Conservation (phyloP, 2,113 vertebrate species). For the Empidonax alnorum region DNA sequence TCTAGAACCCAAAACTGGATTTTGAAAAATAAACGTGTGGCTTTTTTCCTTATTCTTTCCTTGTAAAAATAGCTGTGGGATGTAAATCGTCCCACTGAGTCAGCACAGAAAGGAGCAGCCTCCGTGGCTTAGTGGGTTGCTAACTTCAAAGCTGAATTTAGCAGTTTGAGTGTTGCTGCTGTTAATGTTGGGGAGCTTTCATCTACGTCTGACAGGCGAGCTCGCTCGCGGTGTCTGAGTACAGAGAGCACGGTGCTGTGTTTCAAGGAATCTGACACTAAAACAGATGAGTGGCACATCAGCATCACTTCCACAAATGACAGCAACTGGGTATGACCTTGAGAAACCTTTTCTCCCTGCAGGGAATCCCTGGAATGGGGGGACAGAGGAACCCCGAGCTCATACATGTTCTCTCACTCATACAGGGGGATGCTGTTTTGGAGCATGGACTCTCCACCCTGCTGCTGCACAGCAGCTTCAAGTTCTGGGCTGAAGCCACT, state of each 20-base stretch:
- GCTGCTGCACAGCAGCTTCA: neutral
- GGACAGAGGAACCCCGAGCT: neutral
- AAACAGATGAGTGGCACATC: neutral
- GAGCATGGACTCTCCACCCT: neutral
- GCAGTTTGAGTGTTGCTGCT: neutral
- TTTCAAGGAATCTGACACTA: neutral
- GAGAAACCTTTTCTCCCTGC: neutral
- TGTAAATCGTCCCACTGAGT: constrained; percentile 20
- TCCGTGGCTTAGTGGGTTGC: constrained; percentile 12
- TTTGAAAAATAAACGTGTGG: neutral
- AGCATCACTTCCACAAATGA: neutral
- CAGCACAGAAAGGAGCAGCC: constrained; percentile 25
- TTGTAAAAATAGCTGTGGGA: constrained; percentile 43
- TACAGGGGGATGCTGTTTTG: neutral
- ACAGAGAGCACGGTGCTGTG: neutral
- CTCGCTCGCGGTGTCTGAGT: neutral
- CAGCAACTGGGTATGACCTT: neutral
- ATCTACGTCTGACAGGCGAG: neutral
- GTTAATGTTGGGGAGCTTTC: constrained; percentile 4
- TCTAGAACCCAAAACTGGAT: neutral
- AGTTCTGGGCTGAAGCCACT: neutral
- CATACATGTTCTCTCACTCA: neutral
- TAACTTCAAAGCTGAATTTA: constrained; percentile 49
- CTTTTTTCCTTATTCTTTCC: neutral
- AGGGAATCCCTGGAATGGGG: neutral